Evolutionary conservation across 2,888 invertebrate species (phyloP), one percentile per base, ranked within the genome.

Genomic region (Dione juno): DNA sequence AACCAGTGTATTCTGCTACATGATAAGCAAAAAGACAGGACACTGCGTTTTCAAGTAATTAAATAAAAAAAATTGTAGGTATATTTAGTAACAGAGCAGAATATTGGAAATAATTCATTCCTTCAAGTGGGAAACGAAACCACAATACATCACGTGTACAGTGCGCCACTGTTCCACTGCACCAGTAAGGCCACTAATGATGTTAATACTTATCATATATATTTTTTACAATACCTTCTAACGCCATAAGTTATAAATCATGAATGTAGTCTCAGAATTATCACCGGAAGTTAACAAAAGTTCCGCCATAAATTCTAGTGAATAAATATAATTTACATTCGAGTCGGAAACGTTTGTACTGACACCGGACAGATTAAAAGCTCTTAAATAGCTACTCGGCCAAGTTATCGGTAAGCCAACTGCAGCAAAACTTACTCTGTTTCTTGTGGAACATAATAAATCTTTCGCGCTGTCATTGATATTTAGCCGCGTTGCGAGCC

Each of bases 401-500:
- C 79, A 82, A 89, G 84, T 87, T 88, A 88, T 88, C 85, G 84
- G 88, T 82, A 84, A 85, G 82, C 87, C 82, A 80, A 87, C 85
- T 90, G 89, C 90, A 89, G 82, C 77, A 77, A 81, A 88, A 90
- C 85, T 89, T 76, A 75, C 74, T 74, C 76, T 82, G 84, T 86
- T 89, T 86, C 88, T 87, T 87, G 84, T 78, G 83, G 82, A 84
- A 87, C 84, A 85, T 86, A 88, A 92, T 92, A 90, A 90, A 92
- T 92, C 91, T 90, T 88, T 86, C 86, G 86, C 84, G 86, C 87
- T 90, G 90, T 88, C 91, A 87, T 89, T 90, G 89, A 87, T 89
- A 89, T 88, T 90, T 89, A 90, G 88, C 90, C 82, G 83, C 81
- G 84, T 84, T 82, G 69, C 52, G 81, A 85, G 84, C 83, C 82